Evolutionary conservation across 2,113 vertebrate genomes (phyloP).

Genomic region (Scomber scombrus): DNA sequence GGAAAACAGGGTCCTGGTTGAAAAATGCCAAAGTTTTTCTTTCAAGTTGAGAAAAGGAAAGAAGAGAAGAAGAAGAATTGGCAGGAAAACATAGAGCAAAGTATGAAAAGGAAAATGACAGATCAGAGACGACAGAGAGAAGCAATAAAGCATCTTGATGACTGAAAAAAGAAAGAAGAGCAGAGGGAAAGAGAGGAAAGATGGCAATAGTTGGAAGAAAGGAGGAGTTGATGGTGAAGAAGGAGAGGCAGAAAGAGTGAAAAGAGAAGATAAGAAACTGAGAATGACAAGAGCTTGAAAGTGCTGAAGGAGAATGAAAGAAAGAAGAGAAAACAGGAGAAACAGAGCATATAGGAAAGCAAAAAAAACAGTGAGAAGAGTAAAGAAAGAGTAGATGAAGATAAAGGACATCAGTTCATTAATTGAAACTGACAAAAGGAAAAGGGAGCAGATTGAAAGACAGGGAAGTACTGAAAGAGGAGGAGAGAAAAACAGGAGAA

Average conservation of each 20-base stretch:
- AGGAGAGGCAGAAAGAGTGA: background rate
- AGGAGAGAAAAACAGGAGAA: constrained; percentile 43
- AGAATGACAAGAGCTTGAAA: background rate
- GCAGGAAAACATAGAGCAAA: background rate
- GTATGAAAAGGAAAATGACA: background rate
- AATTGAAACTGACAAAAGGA: constrained; percentile 7
- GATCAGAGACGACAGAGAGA: constrained; percentile 10
- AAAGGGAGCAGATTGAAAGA: constrained; percentile 17
- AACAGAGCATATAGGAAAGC: too few relatives aligned
- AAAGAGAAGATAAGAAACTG: background rate
- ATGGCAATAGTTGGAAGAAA: background rate
- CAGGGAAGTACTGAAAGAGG: constrained; percentile 54
- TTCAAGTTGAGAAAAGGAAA: background rate
- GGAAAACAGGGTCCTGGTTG: too few relatives aligned
- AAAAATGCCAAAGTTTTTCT: too few relatives aligned
- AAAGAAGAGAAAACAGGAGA: background rate
- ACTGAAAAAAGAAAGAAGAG: background rate
- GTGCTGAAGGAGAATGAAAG: background rate
- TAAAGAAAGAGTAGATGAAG: too few relatives aligned
- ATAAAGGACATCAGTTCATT: background rate
- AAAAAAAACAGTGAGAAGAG: too few relatives aligned
- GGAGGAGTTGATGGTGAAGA: background rate
- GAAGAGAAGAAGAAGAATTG: background rate
- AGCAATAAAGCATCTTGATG: background rate
- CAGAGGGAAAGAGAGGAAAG: background rate